phyloP scores from a whole-genome alignment of 2,797 vertebrate species.

The Yasuhikotakia modesta region DNA sequence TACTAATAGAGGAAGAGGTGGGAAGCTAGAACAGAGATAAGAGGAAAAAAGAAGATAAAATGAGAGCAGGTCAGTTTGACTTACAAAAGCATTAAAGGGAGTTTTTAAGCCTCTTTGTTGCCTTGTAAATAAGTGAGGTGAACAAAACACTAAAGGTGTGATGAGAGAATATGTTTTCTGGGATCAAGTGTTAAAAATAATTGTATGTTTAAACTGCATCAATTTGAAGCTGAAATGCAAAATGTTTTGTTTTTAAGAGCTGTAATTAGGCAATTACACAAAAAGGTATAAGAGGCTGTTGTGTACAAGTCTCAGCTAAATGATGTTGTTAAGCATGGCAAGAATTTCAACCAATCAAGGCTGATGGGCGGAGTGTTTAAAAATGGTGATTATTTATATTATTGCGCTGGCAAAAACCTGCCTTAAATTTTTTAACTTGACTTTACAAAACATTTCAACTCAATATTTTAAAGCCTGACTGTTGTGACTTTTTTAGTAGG shows the following conservation, averaged over 20 bases:
- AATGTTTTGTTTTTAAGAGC: not conserved
- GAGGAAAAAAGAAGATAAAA: slow-evolving; percentile 24
- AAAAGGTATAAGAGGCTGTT: not conserved
- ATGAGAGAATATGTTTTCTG: not conserved
- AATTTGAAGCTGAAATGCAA: slow-evolving; percentile 8
- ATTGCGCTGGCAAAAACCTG: too few relatives aligned
- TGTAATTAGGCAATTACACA: not conserved
- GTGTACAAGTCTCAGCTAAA: not conserved
- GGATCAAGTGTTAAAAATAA: slow-evolving; percentile 11
- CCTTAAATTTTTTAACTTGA: too few relatives aligned
- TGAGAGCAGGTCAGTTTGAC: slow-evolving; percentile 34
- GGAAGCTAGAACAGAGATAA: slow-evolving; percentile 22
- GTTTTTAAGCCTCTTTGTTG: slow-evolving; percentile 20
- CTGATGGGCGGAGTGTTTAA: too few relatives aligned
- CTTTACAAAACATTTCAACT: too few relatives aligned
- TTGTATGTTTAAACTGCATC: not conserved
- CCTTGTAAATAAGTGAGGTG: slow-evolving; percentile 24
- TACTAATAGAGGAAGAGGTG: slow-evolving; percentile 49
- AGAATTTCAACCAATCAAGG: too few relatives aligned
- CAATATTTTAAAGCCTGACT: too few relatives aligned
- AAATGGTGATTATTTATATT: too few relatives aligned
- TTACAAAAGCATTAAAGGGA: slow-evolving; percentile 42
- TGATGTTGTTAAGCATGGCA: not conserved
- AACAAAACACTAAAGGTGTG: not conserved
- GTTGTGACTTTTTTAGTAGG: too few relatives aligned